Conservation (phyloP, 2,888 invertebrate species). For the Cerastis rubricosa region DNA sequence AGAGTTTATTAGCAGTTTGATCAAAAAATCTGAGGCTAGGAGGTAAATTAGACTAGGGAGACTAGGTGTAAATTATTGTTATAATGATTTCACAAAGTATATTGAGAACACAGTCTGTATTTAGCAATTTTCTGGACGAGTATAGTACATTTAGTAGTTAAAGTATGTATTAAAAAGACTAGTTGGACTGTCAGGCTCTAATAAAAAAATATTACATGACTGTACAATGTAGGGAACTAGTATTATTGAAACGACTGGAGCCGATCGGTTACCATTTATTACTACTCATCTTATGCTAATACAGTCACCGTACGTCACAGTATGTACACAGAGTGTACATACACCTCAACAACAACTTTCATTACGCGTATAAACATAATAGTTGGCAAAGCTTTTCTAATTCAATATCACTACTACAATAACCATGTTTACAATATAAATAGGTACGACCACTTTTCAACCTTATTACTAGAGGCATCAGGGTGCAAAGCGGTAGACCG, state of each 20-base stretch:
- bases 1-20: neutral
- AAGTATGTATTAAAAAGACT: neutral
- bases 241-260: too few relatives aligned
- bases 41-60: too few relatives aligned
- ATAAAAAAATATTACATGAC: too few relatives aligned
- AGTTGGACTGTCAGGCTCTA: neutral
- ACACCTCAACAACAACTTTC: too few relatives aligned
- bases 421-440: constrained; percentile 10
- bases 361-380: constrained; percentile 5
- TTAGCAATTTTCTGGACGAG: neutral
- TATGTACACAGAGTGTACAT: too few relatives aligned
- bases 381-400: constrained; percentile 19
- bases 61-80: neutral
- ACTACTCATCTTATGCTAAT: too few relatives aligned
- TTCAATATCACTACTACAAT: constrained; percentile 28
- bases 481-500: neutral
- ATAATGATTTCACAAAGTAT: too few relatives aligned
- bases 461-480: neutral
- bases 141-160: neutral
- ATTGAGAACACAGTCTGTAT: neutral
- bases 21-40: neutral
- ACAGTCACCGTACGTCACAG: too few relatives aligned
- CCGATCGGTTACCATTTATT: too few relatives aligned
- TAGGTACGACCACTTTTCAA: neutral
- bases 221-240: too few relatives aligned